A percentile compares a stretch with the other conserved stretches of the same genome.
These are phyloP conservation scores for Piaya cayana DNA, from an alignment of 2,113 vertebrate genomes.

Conservation along the genomic window DNA sequence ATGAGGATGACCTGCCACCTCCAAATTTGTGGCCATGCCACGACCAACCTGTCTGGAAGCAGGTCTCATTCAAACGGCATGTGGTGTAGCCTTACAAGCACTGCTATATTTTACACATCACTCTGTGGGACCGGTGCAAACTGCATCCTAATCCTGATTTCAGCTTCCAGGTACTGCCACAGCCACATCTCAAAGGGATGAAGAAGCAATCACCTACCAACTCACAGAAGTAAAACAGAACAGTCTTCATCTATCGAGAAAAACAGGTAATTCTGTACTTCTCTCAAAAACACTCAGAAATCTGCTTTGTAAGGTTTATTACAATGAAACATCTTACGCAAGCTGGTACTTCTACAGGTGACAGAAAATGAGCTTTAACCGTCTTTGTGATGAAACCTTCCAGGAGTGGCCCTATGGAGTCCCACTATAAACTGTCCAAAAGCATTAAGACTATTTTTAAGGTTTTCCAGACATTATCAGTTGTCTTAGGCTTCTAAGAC, in stretches of 20 bases:
- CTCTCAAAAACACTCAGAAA: neutral
- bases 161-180: neutral
- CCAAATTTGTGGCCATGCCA: neutral
- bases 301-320: neutral
- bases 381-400: neutral
- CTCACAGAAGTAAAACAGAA: neutral
- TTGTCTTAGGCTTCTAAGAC: neutral
- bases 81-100: rapidly evolving
- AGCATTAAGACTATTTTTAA: neutral
- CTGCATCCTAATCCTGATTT: neutral
- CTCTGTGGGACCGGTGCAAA: rapidly evolving
- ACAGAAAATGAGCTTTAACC: neutral
- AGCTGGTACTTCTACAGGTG: neutral
- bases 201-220: neutral
- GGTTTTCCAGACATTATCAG: neutral
- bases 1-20: neutral
- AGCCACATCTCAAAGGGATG: neutral
- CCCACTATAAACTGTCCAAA: neutral
- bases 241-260: neutral
- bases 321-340: neutral
- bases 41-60: neutral
- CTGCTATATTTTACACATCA: neutral
- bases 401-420: rapidly evolving
- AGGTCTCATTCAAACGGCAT: neutral
- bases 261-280: neutral